Conservation (phyloP, 2,888 invertebrate species). For the Eristalis arbustorum region DNA sequence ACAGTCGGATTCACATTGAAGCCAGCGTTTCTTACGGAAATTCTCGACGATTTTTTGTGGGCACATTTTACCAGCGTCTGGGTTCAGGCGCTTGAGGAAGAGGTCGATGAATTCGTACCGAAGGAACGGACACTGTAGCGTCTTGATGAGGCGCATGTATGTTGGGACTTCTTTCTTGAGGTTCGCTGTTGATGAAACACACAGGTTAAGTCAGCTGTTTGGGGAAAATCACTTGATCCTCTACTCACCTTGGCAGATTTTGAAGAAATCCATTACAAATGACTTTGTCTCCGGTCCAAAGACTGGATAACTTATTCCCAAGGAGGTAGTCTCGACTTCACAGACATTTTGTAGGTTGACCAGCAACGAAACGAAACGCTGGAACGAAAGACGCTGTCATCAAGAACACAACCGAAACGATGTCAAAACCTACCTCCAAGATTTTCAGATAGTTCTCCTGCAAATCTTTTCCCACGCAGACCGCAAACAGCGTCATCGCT, state of each 20-base stretch:
- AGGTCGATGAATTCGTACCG: constrained; percentile 76
- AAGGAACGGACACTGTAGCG: constrained; percentile 75
- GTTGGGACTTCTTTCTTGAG: constrained; percentile 71
- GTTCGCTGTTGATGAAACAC: constrained; percentile 10
- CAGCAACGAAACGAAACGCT: constrained; percentile 76
- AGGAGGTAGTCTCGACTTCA: constrained; percentile 74
- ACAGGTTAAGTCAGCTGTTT: background rate
- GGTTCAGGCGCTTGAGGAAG: constrained; percentile 72
- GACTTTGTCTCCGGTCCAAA: constrained; percentile 74
- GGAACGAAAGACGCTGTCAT: background rate
- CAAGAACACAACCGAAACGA: background rate
- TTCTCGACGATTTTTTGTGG: constrained; percentile 75
- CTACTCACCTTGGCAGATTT: constrained; percentile 74
- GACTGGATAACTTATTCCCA: constrained; percentile 75
- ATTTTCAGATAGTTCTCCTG: constrained; percentile 72
- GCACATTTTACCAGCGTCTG: constrained; percentile 69
- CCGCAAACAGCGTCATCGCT: constrained; percentile 74
- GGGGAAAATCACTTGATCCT: no score
- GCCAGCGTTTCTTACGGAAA: constrained; percentile 76
- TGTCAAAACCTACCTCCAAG: constrained; percentile 73
- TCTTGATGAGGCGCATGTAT: constrained; percentile 74
- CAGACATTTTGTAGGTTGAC: constrained; percentile 76
- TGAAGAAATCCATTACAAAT: constrained; percentile 75
- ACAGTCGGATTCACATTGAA: constrained; percentile 73
- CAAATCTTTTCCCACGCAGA: constrained; percentile 73